Conservation (phyloP, 2,888 invertebrate species). For the Luffia ferchaultella region DNA sequence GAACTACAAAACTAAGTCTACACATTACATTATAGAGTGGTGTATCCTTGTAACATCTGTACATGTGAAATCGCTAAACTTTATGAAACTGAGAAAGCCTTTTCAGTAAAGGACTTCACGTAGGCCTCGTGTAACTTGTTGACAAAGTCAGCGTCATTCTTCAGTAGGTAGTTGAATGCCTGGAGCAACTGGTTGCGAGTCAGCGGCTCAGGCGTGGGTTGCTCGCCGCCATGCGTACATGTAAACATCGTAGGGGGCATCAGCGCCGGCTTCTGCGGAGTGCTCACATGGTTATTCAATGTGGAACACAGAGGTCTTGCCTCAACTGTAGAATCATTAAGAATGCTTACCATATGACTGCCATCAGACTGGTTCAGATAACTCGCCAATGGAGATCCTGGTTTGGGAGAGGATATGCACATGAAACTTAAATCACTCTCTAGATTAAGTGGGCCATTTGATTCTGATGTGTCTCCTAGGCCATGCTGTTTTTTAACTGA, state of each 20-base stretch:
- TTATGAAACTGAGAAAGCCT: constrained; percentile 59
- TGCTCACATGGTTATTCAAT: constrained; percentile 34
- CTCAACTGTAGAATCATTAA: constrained; percentile 40
- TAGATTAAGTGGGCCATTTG: constrained; percentile 45
- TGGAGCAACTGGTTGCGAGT: constrained; percentile 90
- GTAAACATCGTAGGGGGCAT: constrained; percentile 91
- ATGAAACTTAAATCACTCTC: constrained; percentile 63
- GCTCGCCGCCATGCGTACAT: constrained; percentile 58
- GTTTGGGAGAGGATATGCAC: constrained; percentile 61
- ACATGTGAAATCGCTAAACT: constrained; percentile 29
- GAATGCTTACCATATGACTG: constrained; percentile 29
- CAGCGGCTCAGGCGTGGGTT: constrained; percentile 72
- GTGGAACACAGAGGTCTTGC: constrained; percentile 37
- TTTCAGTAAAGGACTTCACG: constrained; percentile 83
- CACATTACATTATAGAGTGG: background rate
- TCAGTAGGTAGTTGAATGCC: constrained; percentile 86
- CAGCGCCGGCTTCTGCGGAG: constrained; percentile 74
- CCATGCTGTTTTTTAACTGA: constrained; percentile 32
- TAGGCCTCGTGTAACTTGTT: constrained; percentile 92
- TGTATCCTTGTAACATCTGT: constrained; percentile 10
- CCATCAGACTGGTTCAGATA: constrained; percentile 58
- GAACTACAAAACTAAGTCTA: constrained; percentile 43
- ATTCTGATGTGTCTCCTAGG: constrained; percentile 31
- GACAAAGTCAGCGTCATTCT: constrained; percentile 88
- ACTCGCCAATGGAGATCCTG: constrained; percentile 63